Base-by-base conservation (phyloP, 1,140 invertebrate species). In the Polypedilum pembai region DNA sequence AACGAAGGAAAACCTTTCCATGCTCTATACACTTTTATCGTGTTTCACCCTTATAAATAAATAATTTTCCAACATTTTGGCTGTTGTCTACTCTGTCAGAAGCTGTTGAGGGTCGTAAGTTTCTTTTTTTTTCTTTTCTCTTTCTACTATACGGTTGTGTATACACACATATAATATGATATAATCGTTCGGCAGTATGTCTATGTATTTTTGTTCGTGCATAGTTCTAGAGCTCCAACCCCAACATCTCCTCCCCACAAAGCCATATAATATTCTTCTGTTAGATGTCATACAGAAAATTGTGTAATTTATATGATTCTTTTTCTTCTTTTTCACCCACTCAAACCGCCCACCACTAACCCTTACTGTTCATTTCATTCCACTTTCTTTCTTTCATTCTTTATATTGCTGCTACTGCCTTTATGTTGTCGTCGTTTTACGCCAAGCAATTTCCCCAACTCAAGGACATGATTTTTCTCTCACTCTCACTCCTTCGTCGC, bases 1-100 rank as follows among this genome's bases (percentile, higher is more conserved):
- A 33, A 33, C 24, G 24, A 33, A 33, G 45, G 20, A 18, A 21
- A 69, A 20, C 65, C 20, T 69, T 21, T 69, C 20, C 65, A 69
- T 69, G 65, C 65, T 69, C 65, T 69, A 20, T 21, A 18, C 65
- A 69, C 65, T 69, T 69, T 69, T 69, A 69, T 69, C 65, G 65
- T 69, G 65, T 69, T 69, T 69, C 65, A 69, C 65, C 65, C 65
- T 69, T 69, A 69, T 69, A 69, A 69, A 69, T 69, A 69, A 69
- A 69, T 69, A 69, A 69, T 69, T 69, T 69, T 69, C 65, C 65
- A 69, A 69, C 65, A 69, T 69, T 69, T 69, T 69, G 65, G 65
- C 65, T 69, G 65, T 69, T 69, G 65, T 69, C 20, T 69, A 69
- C 17, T 69, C 45, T 69, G 65, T 69, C 65, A 69, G 65, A 69